These are phyloP conservation scores for Himalopsyche anomala DNA, from an alignment of 2,888 invertebrate species.

Conservation along the genomic window DNA sequence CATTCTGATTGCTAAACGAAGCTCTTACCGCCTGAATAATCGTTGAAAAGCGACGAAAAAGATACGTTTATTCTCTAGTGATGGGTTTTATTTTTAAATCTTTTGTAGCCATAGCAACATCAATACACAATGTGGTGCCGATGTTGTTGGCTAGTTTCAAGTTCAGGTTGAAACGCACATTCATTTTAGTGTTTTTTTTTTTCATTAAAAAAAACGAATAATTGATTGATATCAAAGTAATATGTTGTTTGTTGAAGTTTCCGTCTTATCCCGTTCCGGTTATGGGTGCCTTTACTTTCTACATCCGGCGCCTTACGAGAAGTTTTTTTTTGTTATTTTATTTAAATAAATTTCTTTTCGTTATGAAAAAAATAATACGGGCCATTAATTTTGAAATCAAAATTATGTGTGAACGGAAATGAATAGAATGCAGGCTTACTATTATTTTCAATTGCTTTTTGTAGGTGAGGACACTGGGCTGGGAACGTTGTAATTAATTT, in stretches of 20 bases:
- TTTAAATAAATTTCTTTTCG: slow-evolving; percentile 10
- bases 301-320: slow-evolving; percentile 15
- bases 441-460: neutral
- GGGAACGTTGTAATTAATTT: no score
- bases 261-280: slow-evolving; percentile 29
- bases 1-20: no score
- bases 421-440: neutral
- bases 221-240: neutral
- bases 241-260: neutral
- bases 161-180: no score
- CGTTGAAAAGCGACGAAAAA: no score
- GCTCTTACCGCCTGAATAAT: no score
- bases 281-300: slow-evolving; percentile 13
- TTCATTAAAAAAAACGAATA: neutral
- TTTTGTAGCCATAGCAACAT: no score
- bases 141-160: no score
- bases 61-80: no score
- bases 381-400: slow-evolving; percentile 22
- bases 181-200: no score
- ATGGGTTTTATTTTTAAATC: no score
- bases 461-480: neutral
- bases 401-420: slow-evolving; percentile 19
- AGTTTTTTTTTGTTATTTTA: slow-evolving; percentile 7
- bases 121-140: no score
- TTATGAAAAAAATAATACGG: slow-evolving; percentile 9